These are phyloP conservation scores for Enteromius fasciolatus DNA, from an alignment of 2,797 vertebrate species.

Conservation along the genomic window DNA sequence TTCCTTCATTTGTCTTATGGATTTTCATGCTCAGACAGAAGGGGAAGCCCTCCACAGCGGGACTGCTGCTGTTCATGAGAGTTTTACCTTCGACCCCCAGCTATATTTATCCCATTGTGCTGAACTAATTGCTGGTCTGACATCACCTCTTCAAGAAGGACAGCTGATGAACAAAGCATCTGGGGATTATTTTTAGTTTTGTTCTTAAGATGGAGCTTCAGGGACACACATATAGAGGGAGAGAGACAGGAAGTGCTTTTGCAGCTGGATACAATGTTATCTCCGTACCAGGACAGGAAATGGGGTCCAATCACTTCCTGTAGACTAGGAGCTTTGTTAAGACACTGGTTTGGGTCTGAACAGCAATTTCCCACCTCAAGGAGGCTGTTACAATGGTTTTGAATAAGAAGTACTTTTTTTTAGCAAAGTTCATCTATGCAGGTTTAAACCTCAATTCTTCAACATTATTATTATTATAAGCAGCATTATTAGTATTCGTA, in stretches of 20 bases:
- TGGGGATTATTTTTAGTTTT: conserved; percentile 51
- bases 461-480: neutral
- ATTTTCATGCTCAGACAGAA: conserved; percentile 35
- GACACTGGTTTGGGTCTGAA: conserved; percentile 13
- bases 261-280: conserved; percentile 54
- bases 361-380: conserved; percentile 12
- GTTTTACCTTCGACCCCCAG: conserved; percentile 27
- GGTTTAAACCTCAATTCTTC: neutral
- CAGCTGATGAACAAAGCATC: conserved; percentile 53
- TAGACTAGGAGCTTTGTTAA: conserved; percentile 25
- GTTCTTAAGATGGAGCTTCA: conserved; percentile 38
- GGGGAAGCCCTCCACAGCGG: conserved; percentile 39
- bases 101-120: conserved; percentile 59
- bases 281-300: conserved; percentile 52
- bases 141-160: conserved; percentile 45
- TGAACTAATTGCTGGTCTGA: conserved; percentile 53
- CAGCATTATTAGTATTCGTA: neutral
- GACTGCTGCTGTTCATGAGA: conserved; percentile 21
- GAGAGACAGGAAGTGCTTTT: conserved; percentile 53
- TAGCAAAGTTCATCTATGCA: neutral
- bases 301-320: conserved; percentile 57
- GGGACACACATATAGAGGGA: conserved; percentile 40
- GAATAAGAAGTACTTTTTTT: neutral
- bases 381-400: neutral
- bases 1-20: conserved; percentile 47